These are phyloP conservation scores for Anolis sagrei DNA, from an alignment of 2,113 vertebrate species.

Conservation along the genomic window DNA sequence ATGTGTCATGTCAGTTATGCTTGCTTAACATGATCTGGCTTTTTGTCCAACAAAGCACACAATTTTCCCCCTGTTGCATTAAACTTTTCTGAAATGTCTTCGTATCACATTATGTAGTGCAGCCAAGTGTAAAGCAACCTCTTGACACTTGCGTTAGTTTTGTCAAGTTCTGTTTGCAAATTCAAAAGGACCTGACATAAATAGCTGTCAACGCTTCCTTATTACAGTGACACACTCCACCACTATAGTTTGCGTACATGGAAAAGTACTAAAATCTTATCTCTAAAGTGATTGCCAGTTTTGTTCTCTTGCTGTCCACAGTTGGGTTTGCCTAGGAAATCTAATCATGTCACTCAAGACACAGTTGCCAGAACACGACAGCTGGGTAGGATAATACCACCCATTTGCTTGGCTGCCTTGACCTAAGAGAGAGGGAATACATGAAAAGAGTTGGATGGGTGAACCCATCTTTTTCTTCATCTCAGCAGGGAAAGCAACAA, in stretches of 20 bases:
- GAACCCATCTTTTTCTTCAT: constrained; percentile 3
- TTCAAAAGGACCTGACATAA: constrained; percentile 65
- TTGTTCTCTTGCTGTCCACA: constrained; percentile 36
- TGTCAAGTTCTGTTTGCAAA: constrained; percentile 71
- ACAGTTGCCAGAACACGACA: constrained; percentile 41
- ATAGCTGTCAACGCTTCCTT: constrained; percentile 69
- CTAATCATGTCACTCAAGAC: constrained; percentile 53
- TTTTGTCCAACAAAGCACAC: neutral
- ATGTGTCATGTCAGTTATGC: neutral
- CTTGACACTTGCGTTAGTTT: constrained; percentile 68
- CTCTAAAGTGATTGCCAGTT: constrained; percentile 55
- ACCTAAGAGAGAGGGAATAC: constrained; percentile 2
- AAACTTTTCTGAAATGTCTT: constrained; percentile 59
- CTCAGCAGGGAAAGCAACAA: neutral
- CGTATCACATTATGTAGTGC: constrained; percentile 50
- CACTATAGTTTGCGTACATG: constrained; percentile 50
- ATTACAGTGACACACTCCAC: constrained; percentile 56
- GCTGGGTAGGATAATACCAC: constrained; percentile 29
- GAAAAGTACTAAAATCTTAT: constrained; percentile 54
- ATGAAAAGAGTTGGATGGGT: constrained; percentile 6
- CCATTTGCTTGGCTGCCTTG: constrained; percentile 25
- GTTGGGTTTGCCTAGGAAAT: constrained; percentile 37
- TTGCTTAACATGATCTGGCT: constrained; percentile 39
- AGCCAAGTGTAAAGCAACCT: constrained; percentile 66
- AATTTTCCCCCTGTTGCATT: neutral